A percentile compares a stretch with the other conserved stretches of the same genome.
phyloP scores from a whole-genome alignment of 2,113 vertebrate genomes.

The Limnothrissa miodon region DNA sequence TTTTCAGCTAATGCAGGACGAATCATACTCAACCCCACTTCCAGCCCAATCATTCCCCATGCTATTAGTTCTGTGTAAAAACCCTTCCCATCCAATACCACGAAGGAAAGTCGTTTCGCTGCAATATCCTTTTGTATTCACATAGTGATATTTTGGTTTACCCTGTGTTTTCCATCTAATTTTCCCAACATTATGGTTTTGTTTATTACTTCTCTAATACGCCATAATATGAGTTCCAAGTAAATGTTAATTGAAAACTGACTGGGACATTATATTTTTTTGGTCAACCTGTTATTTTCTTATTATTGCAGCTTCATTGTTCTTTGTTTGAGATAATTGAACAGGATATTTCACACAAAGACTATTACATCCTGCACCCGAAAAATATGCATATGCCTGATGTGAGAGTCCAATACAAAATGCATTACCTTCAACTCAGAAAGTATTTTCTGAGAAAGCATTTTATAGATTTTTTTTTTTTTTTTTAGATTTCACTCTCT shows the following conservation, averaged over 20 bases:
- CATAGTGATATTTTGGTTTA: slow-evolving; percentile 20
- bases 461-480: not conserved
- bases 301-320: slow-evolving; percentile 33
- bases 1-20: slow-evolving; percentile 44
- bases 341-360: slow-evolving; percentile 54
- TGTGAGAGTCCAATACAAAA: not conserved
- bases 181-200: not conserved
- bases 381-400: not conserved
- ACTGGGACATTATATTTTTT: slow-evolving; percentile 47
- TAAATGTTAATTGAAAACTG: slow-evolving; percentile 46
- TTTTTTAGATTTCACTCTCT: not conserved
- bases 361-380: not conserved
- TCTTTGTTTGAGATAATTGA: slow-evolving; percentile 45
- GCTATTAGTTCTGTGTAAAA: slow-evolving; percentile 38
- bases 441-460: not conserved
- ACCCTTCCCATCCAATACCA: slow-evolving; percentile 29
- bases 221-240: not conserved
- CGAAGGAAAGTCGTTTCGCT: slow-evolving; percentile 32
- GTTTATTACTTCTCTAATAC: not conserved
- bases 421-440: not conserved
- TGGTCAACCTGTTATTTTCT: slow-evolving; percentile 54
- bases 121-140: slow-evolving; percentile 22
- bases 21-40: slow-evolving; percentile 34
- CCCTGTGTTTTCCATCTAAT: not conserved
- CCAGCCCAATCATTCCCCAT: slow-evolving; percentile 40